Evolutionary conservation across 2,113 vertebrate genomes (phyloP).

Genomic region (Bujurquina vittata): DNA sequence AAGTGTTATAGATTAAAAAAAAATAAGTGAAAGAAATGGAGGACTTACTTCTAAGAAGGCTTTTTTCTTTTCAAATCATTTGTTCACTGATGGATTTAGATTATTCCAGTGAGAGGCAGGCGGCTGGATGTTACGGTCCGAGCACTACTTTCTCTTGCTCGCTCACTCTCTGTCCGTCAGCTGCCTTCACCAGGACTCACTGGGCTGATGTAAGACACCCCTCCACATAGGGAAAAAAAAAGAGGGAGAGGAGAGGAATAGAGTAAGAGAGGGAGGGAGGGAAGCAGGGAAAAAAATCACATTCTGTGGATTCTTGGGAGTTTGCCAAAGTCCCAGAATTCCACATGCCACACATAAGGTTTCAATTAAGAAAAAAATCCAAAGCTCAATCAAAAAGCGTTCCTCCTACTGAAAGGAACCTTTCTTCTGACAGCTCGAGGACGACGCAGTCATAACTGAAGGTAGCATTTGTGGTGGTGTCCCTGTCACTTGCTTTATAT

Average conservation of each 20-base stretch:
- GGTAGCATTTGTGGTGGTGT: constrained; percentile 37
- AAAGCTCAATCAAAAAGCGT: constrained; percentile 83
- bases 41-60: constrained; percentile 71
- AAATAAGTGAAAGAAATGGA: not conserved
- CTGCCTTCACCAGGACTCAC: constrained; percentile 54
- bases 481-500: constrained; percentile 3
- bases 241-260: constrained; percentile 30
- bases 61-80: constrained; percentile 78
- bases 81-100: constrained; percentile 54
- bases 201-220: constrained; percentile 95
- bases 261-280: constrained; percentile 22
- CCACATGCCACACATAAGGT: constrained; percentile 93
- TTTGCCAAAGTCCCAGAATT: constrained; percentile 93
- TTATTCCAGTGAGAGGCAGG: constrained; percentile 71
- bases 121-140: constrained; percentile 44
- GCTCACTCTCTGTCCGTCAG: constrained; percentile 49
- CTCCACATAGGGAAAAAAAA: constrained; percentile 72
- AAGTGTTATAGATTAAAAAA: not conserved
- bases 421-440: constrained; percentile 82
- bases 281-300: constrained; percentile 68
- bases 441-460: constrained; percentile 80
- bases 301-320: constrained; percentile 95
- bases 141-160: constrained; percentile 44
- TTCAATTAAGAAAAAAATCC: constrained; percentile 89
- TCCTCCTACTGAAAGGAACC: constrained; percentile 77